Conservation (phyloP, 2,113 vertebrate genomes). For the Cyprinodon variegatus region DNA sequence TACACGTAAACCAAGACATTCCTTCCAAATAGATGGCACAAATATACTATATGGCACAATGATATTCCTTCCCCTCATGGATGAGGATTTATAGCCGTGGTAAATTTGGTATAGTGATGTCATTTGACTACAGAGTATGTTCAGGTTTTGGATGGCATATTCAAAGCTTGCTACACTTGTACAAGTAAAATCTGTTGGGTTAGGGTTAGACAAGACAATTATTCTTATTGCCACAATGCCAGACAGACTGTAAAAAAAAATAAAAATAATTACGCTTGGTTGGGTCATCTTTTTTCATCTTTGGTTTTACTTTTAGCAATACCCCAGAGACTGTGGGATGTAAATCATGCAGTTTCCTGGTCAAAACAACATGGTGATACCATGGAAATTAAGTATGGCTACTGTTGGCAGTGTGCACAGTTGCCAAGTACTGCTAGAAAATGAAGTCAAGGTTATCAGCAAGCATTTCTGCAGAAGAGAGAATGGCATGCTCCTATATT, state of each 20-base stretch:
- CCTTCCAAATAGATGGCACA: conserved; percentile 5
- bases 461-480: not conserved
- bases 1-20: conserved; percentile 11
- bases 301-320: not conserved
- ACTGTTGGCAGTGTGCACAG: not conserved
- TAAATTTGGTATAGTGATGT: not conserved
- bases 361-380: not conserved
- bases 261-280: no score
- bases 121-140: not conserved
- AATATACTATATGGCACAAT: conserved; percentile 8
- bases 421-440: not conserved
- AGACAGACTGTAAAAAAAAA: no score
- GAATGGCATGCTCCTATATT: not conserved
- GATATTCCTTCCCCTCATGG: conserved; percentile 28
- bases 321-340: not conserved
- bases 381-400: not conserved
- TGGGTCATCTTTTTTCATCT: not conserved
- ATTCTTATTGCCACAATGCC: no score
- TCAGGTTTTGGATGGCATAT: not conserved
- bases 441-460: not conserved
- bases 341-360: not conserved
- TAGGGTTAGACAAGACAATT: no score
- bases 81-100: not conserved
- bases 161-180: not conserved
- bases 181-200: no score